Base-by-base conservation (phyloP, 2,888 invertebrate species). In the Acrocyrtus sp. region DNA sequence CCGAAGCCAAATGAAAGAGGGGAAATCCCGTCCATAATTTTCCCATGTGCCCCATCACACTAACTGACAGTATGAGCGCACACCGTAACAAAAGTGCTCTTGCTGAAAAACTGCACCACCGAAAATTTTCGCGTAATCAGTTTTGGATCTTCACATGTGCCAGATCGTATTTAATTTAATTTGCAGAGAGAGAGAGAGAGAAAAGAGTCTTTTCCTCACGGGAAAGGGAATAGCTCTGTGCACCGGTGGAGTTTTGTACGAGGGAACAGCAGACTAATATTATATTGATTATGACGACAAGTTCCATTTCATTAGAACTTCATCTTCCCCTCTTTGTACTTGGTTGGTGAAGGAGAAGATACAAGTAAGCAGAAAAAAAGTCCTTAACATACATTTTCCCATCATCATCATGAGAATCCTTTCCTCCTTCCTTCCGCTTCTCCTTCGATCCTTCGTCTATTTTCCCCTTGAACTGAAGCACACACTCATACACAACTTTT, bases 1-100 rank as follows among this genome's bases (percentile, higher is more conserved):
- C 66, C 57, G 50, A 57, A 17, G n/a, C n/a, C n/a, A n/a, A n/a
- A n/a, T n/a, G n/a, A n/a, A n/a, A n/a, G n/a, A 19, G 48, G 48
- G 65, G 56, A 66, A 66, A 66, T 50, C 57, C 66, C 48, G 41
- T 53, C 47, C 56, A 66, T 65, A 65, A 54, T 54, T 65, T 45
- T 54, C 54, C 15, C 21, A 15, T 45, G 21, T 51, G 5, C 5
- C 39, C n/a, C 17, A 17, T 10, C 17, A 3, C 15, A 41, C 15
- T n/a, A 6, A 2, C 8, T 41, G 41, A 41, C n/a, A 2, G 4
- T 47, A 47, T 50, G 26, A 24, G 24, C 5, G 27, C 2, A 3
- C 29, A 5, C 15, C 19, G 17, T 17, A 29, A 3, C 21, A 34
- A 26, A 39, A 6, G 54, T n/a, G 39, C 21, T 17, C n/a, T 21